Evolutionary conservation across 2,888 invertebrate genomes (phyloP), one percentile per base, ranked within the genome.

Genomic region (Campoplex capitator): DNA sequence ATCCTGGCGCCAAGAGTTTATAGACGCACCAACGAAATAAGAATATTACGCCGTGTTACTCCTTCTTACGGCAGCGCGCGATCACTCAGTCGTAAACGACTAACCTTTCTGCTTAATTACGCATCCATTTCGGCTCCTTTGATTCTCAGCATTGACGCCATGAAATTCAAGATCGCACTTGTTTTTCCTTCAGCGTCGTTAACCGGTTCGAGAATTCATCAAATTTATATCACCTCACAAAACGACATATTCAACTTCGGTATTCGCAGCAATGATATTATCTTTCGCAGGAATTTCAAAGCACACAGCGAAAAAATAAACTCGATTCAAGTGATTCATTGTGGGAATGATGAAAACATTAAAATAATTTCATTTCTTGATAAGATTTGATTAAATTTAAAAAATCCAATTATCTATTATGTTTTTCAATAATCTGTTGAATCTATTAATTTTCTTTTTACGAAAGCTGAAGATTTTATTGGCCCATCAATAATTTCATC

Each of bases 11-110:
- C 81, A 56, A 78, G 76, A 74, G 73, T 75, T 58, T 67, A 62
- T 54, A 32, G 48, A 81, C 54, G 71, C 65, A 51, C 87, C 89
- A 91, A 90, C 90, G 89, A 91, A 92, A 92, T 91, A 92, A 92
- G 91, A 93, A 93, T 93, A 91, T 89, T 86, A 81, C 74, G 67
- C 73, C 81, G 67, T 42, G 77, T 82, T 79, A 32, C 58, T 54
- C 54, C 1, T 67, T 28, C 35, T 58, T 35, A 23, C 18, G 2
- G 28, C 42, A 35, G 13, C 28, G 23, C 23, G 23, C 23, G 28
- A 77, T 51, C 18, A 7, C 51, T 32, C 42, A 32, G 9, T 77
- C 32, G 32, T 35, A 32, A 77, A 77, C 77, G 11, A 42, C 32
- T 67, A 51, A 23, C n/a, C 51, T 28, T 35, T 3, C 35, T 51